Evolutionary conservation across 2,797 vertebrate genomes (phyloP).

Genomic region (Eremophila alpestris): DNA sequence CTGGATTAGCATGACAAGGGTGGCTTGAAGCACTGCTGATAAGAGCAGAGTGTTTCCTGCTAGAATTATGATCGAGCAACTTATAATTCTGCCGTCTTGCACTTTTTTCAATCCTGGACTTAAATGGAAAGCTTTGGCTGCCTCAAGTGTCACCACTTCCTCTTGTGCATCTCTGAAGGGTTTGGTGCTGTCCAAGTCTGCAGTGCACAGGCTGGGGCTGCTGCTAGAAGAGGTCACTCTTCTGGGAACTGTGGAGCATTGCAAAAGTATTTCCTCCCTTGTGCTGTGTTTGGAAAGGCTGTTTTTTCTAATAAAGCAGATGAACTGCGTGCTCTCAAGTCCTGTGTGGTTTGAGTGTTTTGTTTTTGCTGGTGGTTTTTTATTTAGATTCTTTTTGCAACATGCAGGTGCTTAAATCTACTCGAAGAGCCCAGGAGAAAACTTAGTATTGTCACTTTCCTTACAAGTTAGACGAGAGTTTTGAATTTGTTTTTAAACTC

Average conservation of each 20-base stretch:
- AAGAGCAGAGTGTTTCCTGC: slow-evolving; percentile 37
- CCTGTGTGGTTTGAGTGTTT: background rate
- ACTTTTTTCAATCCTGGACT: background rate
- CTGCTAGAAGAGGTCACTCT: background rate
- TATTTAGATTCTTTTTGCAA: background rate
- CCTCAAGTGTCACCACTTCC: slow-evolving; percentile 20
- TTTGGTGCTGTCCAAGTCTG: background rate
- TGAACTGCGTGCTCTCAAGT: background rate
- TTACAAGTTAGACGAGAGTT: background rate
- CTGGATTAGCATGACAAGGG: slow-evolving; percentile 44
- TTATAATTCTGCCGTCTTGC: slow-evolving; percentile 48
- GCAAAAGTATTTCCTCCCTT: background rate
- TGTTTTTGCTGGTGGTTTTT: background rate
- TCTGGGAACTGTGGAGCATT: background rate
- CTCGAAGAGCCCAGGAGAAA: background rate
- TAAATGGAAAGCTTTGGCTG: background rate
- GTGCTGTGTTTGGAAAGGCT: background rate
- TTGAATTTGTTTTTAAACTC: background rate
- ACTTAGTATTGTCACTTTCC: background rate
- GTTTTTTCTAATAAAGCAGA: background rate
- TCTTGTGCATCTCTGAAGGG: background rate
- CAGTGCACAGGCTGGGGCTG: background rate
- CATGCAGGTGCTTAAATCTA: background rate
- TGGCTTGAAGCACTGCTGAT: slow-evolving; percentile 6
- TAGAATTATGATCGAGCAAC: slow-evolving; percentile 12